These are phyloP conservation scores for Myotis yumanensis DNA, from an alignment of 2,113 vertebrate genomes.

Conservation along the genomic window DNA sequence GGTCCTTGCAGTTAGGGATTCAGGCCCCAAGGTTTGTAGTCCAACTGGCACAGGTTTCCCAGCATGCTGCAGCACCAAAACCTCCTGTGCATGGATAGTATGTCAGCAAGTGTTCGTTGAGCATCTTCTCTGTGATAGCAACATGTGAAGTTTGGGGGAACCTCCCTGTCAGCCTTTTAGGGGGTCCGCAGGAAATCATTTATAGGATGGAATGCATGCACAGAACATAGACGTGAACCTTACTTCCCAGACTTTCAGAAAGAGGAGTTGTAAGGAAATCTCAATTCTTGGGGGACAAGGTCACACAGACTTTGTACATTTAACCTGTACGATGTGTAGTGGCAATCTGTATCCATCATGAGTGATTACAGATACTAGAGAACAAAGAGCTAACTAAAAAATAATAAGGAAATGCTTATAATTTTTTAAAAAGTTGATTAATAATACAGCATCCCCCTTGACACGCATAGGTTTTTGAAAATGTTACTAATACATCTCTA, in stretches of 20 bases:
- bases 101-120: background rate
- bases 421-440: conserved; percentile 15
- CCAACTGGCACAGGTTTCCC: background rate
- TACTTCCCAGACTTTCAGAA: background rate
- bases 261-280: background rate
- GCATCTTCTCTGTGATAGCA: background rate
- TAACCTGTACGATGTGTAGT: background rate
- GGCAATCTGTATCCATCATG: background rate
- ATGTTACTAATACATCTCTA: background rate
- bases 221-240: background rate
- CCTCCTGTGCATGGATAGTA: background rate
- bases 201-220: background rate
- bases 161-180: background rate
- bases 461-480: conserved; percentile 16
- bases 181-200: background rate
- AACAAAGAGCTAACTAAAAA: conserved; percentile 42
- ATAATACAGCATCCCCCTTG: background rate
- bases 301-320: background rate
- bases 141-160: background rate
- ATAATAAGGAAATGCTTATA: background rate
- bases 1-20: background rate
- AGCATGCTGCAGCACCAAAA: background rate
- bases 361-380: background rate
- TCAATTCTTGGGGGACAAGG: background rate
- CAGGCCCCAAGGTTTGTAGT: background rate